A percentile compares a stretch with the other conserved stretches of the same genome.
phyloP scores from a whole-genome alignment of 2,888 invertebrate species.

The Dorcus parallelipipedus region DNA sequence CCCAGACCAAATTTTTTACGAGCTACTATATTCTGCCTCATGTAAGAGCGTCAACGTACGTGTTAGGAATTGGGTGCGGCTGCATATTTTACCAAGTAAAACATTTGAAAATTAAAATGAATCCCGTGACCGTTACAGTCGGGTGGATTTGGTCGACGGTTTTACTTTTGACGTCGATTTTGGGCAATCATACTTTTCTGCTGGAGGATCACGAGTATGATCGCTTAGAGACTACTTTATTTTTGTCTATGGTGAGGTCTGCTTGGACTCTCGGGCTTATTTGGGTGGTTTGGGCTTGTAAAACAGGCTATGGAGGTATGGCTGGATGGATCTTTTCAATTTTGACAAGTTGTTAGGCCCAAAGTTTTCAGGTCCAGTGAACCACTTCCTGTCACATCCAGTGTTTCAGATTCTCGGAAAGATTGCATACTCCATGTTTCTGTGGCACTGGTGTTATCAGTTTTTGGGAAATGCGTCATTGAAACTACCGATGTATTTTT shows the following conservation, averaged over 20 bases:
- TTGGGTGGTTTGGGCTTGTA: slow-evolving; percentile 55
- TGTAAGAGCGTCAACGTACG: slow-evolving; percentile 40
- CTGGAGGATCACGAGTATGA: slow-evolving; percentile 39
- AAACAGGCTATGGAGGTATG: slow-evolving; percentile 50
- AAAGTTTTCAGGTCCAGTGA: slow-evolving; percentile 30
- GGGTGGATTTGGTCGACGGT: slow-evolving; percentile 31
- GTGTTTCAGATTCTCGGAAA: slow-evolving; percentile 40
- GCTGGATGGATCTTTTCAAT: no score
- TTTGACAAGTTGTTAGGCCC: no score
- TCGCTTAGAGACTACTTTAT: slow-evolving; percentile 41
- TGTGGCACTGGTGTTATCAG: slow-evolving; percentile 41
- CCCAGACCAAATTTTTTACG: slow-evolving; percentile 32
- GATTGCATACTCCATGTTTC: slow-evolving; percentile 42
- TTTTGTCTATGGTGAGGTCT: slow-evolving; percentile 46
- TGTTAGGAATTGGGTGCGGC: slow-evolving; percentile 42
- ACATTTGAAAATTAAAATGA: slow-evolving; percentile 31
- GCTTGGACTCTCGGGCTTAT: slow-evolving; percentile 50
- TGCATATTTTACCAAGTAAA: slow-evolving; percentile 37
- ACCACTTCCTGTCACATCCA: slow-evolving; percentile 34
- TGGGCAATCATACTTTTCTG: slow-evolving; percentile 38
- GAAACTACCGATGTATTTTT: slow-evolving; percentile 37
- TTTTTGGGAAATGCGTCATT: slow-evolving; percentile 32
- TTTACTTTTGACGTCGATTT: slow-evolving; percentile 30
- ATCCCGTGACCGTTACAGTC: slow-evolving; percentile 25
- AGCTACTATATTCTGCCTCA: slow-evolving; percentile 41